Evolutionary conservation across 2,797 vertebrate genomes (phyloP), one percentile per base, ranked within the genome.

Genomic region (Manis pentadactyla): DNA sequence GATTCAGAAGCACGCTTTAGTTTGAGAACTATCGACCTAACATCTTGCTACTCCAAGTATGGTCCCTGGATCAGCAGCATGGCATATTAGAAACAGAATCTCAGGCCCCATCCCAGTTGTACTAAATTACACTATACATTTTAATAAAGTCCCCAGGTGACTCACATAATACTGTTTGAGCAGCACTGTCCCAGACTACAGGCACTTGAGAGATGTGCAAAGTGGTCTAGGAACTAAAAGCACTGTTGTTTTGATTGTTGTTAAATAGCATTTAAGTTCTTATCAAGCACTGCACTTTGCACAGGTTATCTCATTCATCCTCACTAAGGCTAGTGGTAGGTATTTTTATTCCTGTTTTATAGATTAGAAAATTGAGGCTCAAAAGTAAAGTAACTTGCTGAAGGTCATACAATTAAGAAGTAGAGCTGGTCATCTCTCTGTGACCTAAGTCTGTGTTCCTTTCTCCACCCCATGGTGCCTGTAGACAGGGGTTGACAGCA

Each of bases 271-370:
- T 79, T 69, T 37, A 85, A 75, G 37, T 63, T 78, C 13, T 92
- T 68, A 75, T 6, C 27, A 82, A 55, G 66, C 12, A 86, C 68
- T 86, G 39, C 37, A 37, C 25, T 82, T 77, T 88, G 53, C 9
- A 81, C 18, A 53, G n/a, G 12, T 53, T 42, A 83, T 57, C 25
- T 87, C 21, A 12, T 51, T 83, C 8, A 68, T 51, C 69, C 63
- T 93, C 81, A 90, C 27, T 63, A 83, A 34, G 25, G 34, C 63
- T 61, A 68, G 18, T 25, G 51, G 29, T 61, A 92, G 42, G 14
- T 78, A 84, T 61, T 64, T 95, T 78, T 77, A 97, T 73, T 90
- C 49, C 51, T 83, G 23, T 73, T 93, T 86, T 85, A 85, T 11
- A 90, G 89, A 86, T 55, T 75, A 77, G 64, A 97, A 93, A 88